Base-by-base conservation (phyloP, 2,888 invertebrate genomes). In the Polydrusus tereticollis region DNA sequence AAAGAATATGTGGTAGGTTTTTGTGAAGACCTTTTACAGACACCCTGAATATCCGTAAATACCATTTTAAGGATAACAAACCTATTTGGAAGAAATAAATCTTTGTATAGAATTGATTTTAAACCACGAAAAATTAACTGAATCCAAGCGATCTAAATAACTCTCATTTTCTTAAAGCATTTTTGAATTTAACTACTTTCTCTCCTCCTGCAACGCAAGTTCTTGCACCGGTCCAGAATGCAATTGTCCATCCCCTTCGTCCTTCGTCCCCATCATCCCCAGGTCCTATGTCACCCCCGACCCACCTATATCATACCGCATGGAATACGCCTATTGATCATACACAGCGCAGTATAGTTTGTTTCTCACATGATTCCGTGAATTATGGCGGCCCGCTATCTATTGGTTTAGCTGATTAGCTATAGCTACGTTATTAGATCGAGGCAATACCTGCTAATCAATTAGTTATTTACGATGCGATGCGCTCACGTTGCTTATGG, bases 391-490 rank as follows among this genome's bases (percentile, higher is more conserved):
- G 84, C 83, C 83, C 84, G 83, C 85, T 86, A 86, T 86, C 86
- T 86, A 85, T 86, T 86, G 86, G 85, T 86, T 85, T 86, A 85
- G 85, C 85, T 86, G 85, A 86, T 86, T 86, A 85, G 85, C 84
- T 84, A 84, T 84, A 84, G 85, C 84, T 84, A 85, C 85, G 83
- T 85, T 85, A 86, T 86, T 86, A 86, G 86, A 86, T 86, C 85
- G 84, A 80, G 80, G 81, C 84, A 85, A 85, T 85, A 85, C 85
- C 85, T 85, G 84, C 85, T 85, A 85, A 86, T 86, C 85, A 86
- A 85, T 86, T 85, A 85, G 85, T 85, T 86, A 86, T 85, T 86
- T 86, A 86, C 85, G 84, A 83, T 83, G 82, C 63, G 55, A 71
- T 66, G 26, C 60, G 66, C 23, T 14, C 45, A 41, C n/a, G 26